Evolutionary conservation across 1,140 invertebrate genomes (phyloP), one percentile per base, ranked within the genome.

Genomic region (Zaprionus africanus): DNA sequence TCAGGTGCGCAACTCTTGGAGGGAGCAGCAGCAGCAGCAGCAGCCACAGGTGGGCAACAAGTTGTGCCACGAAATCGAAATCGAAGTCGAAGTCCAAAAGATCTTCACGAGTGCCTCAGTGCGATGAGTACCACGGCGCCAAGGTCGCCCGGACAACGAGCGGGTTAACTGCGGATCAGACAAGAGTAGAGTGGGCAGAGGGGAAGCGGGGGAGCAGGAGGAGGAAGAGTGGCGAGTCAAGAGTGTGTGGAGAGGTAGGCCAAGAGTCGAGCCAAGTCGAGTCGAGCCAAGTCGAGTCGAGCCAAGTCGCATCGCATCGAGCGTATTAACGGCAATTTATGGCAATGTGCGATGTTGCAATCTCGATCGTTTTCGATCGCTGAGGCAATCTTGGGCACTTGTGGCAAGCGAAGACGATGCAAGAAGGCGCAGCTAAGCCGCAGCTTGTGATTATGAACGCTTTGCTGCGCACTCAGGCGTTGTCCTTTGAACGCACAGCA

Each of bases 251-350:
- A 46, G 41, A 9, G 41, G n/a, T n/a, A 6, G 7, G 41, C 17
- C 41, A 46, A 46, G 41, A 46, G 41, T 12, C 4, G 13, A 15
- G 36, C 5, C 36, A n/a, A 46, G 41, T 12, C 4, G 13, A 15
- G 36, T 15, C 36, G 13, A 38, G 36, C 36, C 36, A 38, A 5
- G 12, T 13, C 12, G 12, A 13, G 34, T 13, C 34, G 12, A 36
- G 34, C 34, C 36, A 38, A 15, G 13, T 15, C 13, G 12, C 15
- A n/a, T 17, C 41, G 41, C 41, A n/a, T 46, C 41, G 41, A 46
- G n/a, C 61, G 79, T 66, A 66, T 82, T 82, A 86, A 77, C 76
- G 36, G 68, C 84, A 81, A 87, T 86, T 86, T 74, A 86, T 78
- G 73, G 68, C 77, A 65, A 53, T 76, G 46, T 6, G 41, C 41